phyloP scores from a whole-genome alignment of 2,888 invertebrate species.

The Schizaphis graminum region DNA sequence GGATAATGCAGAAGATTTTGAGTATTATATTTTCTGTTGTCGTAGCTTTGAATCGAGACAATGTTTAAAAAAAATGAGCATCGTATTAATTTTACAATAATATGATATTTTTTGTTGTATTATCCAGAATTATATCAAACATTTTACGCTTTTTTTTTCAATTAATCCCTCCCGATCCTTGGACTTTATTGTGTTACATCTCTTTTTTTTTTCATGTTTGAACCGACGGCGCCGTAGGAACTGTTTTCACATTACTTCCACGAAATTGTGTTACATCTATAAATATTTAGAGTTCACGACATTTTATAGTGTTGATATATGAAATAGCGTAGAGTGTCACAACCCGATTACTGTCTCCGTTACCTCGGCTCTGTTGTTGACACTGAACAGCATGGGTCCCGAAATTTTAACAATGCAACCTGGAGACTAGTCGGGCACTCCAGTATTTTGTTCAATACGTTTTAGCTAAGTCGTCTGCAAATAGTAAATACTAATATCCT shows the following conservation, averaged over 20 bases:
- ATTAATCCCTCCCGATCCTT: too few relatives aligned
- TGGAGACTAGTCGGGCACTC: not conserved
- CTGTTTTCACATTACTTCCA: too few relatives aligned
- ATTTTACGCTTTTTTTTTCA: not conserved
- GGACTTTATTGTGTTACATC: not conserved
- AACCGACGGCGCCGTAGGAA: too few relatives aligned
- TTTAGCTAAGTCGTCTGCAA: not conserved
- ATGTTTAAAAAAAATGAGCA: not conserved
- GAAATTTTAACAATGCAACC: not conserved
- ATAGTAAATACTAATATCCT: not conserved
- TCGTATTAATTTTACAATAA: not conserved
- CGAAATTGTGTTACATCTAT: not conserved
- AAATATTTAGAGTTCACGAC: not conserved
- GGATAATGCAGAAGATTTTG: not conserved
- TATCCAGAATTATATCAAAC: not conserved
- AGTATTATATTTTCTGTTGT: not conserved
- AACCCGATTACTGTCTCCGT: not conserved
- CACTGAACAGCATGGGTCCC: not conserved
- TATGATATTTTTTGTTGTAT: not conserved
- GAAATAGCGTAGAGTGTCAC: not conserved
- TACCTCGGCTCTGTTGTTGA: not conserved
- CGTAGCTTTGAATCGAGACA: not conserved
- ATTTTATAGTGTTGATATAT: not conserved
- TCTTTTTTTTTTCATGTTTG: too few relatives aligned
- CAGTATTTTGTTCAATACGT: not conserved